Base-by-base conservation (phyloP, 2,113 vertebrate species). In the Galbula dea region DNA sequence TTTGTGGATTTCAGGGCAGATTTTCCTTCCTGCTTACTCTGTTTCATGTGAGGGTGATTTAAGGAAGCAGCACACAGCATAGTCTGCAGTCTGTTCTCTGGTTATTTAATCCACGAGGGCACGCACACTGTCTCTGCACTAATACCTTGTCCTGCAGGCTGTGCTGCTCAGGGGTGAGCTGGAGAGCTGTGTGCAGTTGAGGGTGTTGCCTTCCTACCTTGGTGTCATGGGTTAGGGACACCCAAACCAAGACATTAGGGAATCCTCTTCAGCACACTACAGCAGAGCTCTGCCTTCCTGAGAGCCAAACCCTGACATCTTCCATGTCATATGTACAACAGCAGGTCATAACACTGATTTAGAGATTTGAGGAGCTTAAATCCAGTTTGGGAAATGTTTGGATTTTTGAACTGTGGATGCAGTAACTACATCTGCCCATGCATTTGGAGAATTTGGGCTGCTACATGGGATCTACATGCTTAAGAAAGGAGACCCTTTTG, bases 11-110 rank as follows among this genome's bases (percentile, higher is more conserved):
- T 82, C 57, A 39, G 21, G 43, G 71, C 63, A 81, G 26, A 52
- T 80, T 93, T 93, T 94, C n/a, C 61, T 94, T 95, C 65, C 30
- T 21, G 34, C 61, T 86, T 74, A 37, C 63, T 94, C 73, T 81
- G 36, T 76, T 84, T 55, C 71, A 37, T 15, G 9, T 30, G 83
- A 66, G 76, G 57, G 51, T 77, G 76, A 86, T 88, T 86, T 91
- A 81, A 93, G 82, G 78, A 43, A 94, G 32, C 20, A 2, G 49
- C 37, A 32, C 29, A 8, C 5, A 65, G 16, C 15, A 5, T 11
- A 8, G 26, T 68, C 1, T 9, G 41, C 93, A 83, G 2, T 77
- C 68, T 92, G 94, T 89, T 85, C 68, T 32, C 46, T 67, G 67
- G 6, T 87, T 88, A 10, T 83, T 95, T 86, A 55, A 43, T 89